Evolutionary conservation across 2,888 invertebrate species (phyloP), one percentile per base, ranked within the genome.

Genomic region (Noctua fimbriata): DNA sequence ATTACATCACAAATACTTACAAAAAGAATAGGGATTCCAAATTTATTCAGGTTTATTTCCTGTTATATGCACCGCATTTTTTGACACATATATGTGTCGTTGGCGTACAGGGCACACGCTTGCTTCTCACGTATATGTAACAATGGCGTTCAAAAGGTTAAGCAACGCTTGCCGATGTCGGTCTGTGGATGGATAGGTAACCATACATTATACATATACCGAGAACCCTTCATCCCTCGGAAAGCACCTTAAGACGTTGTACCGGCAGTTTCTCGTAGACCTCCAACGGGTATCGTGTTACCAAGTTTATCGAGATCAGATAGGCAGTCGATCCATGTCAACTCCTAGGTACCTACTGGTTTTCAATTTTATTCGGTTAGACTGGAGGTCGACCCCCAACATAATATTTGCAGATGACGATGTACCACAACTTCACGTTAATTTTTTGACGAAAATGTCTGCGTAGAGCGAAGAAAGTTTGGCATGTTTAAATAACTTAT

Each of bases 381-480:
- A 60, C 60, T 60, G 16, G 28, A 60, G 7, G 28, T 2, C 28
- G 5, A 60, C 2, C 16, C 44, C 16, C 60, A 28, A 60, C 28
- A 60, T 16, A 28, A 60, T 63, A 60, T 63, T 32, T 18, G 63
- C 10, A 63, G 3, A 9, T 9, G 28, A 28, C 18, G 28, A 28
- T 32, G 18, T 63, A 9, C 32, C 18, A 63, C 63, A 21, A 65
- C 3, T 36, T 36, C 10, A 63, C 32, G 21, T 63, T 21, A 65
- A 36, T 65, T 36, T 21, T 32, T 63, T 63, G 63, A 63, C 10
- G 32, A 32, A 63, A 67, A 67, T 44, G 10, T 28, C 44, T 44
- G 9, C 65, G 36, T 1, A 36, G 21, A 28, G 12, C 24, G 28
- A 69, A 74, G 32, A 63, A 81, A 81, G 44, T 79, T 55, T 12